Conservation (phyloP, 2,797 vertebrate genomes). For the Lycodopsis pacificus region DNA sequence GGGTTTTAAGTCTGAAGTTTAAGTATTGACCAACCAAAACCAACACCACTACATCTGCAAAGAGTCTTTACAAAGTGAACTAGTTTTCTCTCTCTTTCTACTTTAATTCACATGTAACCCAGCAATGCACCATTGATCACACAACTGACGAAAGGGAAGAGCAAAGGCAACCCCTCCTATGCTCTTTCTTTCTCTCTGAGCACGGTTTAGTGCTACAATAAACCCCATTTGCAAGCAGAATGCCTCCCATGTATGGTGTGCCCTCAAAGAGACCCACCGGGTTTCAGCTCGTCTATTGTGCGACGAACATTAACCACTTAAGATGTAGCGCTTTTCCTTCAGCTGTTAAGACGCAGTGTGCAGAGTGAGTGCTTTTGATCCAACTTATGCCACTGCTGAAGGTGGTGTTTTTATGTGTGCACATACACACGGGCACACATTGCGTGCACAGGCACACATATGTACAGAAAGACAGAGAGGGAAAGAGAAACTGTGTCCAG, state of each 20-base stretch:
- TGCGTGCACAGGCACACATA: not conserved
- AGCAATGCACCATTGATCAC: constrained; percentile 28
- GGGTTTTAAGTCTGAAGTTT: not conserved
- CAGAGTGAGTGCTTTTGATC: constrained; percentile 42
- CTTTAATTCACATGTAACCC: constrained; percentile 21
- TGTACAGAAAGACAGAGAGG: not conserved
- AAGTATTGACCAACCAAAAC: constrained; percentile 12
- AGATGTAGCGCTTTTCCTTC: constrained; percentile 46
- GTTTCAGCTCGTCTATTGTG: constrained; percentile 58
- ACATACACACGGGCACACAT: not conserved
- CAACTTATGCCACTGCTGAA: constrained; percentile 20
- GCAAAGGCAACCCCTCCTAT: not conserved
- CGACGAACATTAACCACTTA: constrained; percentile 53
- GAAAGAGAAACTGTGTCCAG: constrained; percentile 46
- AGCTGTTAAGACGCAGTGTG: constrained; percentile 14
- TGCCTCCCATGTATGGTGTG: constrained; percentile 20
- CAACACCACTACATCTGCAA: constrained; percentile 2
- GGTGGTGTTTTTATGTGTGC: constrained; percentile 22
- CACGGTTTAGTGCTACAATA: constrained; percentile 31
- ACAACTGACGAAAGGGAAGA: constrained; percentile 12
- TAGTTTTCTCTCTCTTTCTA: constrained; percentile 8
- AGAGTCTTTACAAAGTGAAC: constrained; percentile 16
- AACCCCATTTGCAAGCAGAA: constrained; percentile 44
- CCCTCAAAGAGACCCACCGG: constrained; percentile 42
- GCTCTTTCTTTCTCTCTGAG: constrained; percentile 21